Conservation (phyloP, 2,888 invertebrate genomes). For the Trichogramma dendrolimi region DNA sequence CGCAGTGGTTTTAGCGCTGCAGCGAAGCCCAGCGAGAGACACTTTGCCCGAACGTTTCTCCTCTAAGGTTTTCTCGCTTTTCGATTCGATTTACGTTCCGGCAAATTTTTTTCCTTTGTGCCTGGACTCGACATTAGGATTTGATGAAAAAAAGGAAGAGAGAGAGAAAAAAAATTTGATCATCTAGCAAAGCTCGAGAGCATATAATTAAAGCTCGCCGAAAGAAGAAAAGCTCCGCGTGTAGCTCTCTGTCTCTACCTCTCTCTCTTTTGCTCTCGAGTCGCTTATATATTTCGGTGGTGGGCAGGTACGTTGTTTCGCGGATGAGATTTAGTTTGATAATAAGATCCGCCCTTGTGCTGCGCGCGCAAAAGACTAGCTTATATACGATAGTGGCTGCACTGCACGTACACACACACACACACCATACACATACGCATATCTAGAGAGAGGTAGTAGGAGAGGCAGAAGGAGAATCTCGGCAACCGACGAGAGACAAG, state of each 20-base stretch:
- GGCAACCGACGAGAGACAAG: slow-evolving; percentile 44
- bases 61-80: too few relatives aligned
- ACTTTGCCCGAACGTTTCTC: background rate
- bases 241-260: too few relatives aligned
- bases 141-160: slow-evolving; percentile 1
- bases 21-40: background rate
- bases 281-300: slow-evolving; percentile 6
- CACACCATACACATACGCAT: background rate
- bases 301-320: slow-evolving; percentile 41
- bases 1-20: slow-evolving; percentile 17
- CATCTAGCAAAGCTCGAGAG: slow-evolving; percentile 16
- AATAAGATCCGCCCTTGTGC: slow-evolving; percentile 46
- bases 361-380: slow-evolving; percentile 24
- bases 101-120: too few relatives aligned
- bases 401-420: too few relatives aligned
- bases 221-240: too few relatives aligned
- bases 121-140: too few relatives aligned
- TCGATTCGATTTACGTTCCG: too few relatives aligned
- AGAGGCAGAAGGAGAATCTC: slow-evolving; percentile 32
- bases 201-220: slow-evolving; percentile 14
- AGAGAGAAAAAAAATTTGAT: background rate
- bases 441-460: background rate
- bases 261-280: too few relatives aligned
- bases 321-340: slow-evolving; percentile 48
- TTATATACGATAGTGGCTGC: slow-evolving; percentile 9